Evolutionary conservation across 2,888 invertebrate genomes (phyloP), one percentile per base, ranked within the genome.

Genomic region (Drosophila rubida): DNA sequence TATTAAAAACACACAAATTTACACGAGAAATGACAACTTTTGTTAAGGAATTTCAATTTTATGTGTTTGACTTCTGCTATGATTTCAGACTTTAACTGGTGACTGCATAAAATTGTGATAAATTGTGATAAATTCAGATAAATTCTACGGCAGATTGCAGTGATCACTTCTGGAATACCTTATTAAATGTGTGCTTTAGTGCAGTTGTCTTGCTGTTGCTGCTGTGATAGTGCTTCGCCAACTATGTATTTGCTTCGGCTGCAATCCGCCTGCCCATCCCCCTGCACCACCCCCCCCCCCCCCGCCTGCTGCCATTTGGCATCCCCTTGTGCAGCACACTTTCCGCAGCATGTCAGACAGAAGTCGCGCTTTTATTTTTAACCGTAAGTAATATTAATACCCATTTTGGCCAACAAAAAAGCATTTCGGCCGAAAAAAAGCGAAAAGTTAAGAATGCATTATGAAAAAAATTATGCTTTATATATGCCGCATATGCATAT

Each of bases 341-440:
- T 14, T 37, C 14, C 27, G 46, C 48, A 44, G 51, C 69, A 37
- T 72, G 69, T 75, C 85, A 80, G 78, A 80, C 70, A 68, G 71
- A 83, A 80, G 73, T 68, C 68, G 71, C 62, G 55, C 74, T 77
- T 80, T 72, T 85, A 78, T 87, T 80, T 87, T 78, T 82, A 87
- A 78, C 79, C 87, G 83, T 86, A 87, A 86, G 86, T 86, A 86
- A 85, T 87, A 86, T 87, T 87, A 86, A 86, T 87, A 81, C 80
- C 80, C 83, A 85, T 85, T 83, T 81, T 75, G n/a, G 63, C 22
- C 9, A 39, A 25, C 27, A 45, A 13, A 16, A 27, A 32, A 19
- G 19, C 19, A 19, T n/a, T n/a, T n/a, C n/a, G n/a, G 3, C 19
- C 2, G 3, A 7, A 49, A 4, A 42, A 50, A n/a, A 37, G 14